phyloP scores from a whole-genome alignment of 2,113 vertebrate genomes.

The Heterocephalus glaber region DNA sequence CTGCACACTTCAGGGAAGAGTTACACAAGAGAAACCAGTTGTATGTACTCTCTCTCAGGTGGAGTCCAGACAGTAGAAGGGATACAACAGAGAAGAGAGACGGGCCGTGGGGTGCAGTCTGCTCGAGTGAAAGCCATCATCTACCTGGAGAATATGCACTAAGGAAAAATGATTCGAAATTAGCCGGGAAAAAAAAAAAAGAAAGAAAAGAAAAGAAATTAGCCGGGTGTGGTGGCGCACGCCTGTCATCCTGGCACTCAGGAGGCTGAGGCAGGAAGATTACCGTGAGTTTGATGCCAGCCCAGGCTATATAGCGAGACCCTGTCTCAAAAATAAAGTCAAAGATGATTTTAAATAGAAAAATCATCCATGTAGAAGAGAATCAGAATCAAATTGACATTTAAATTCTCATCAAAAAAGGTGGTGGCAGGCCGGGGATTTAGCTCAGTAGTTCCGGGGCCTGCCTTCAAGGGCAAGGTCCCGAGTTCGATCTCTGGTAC shows the following conservation, averaged over 20 bases:
- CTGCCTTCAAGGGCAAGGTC: too few relatives aligned
- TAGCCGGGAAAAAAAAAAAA: too few relatives aligned
- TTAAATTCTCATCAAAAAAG: slow-evolving; percentile 6
- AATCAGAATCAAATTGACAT: background rate
- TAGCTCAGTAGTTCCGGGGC: too few relatives aligned
- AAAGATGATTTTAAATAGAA: background rate
- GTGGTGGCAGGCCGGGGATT: too few relatives aligned
- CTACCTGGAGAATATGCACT: background rate
- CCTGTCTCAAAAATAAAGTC: background rate
- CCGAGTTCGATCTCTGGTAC: too few relatives aligned
- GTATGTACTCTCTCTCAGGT: background rate
- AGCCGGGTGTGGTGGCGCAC: too few relatives aligned
- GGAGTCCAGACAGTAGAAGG: background rate
- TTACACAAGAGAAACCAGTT: background rate
- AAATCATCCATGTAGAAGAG: background rate
- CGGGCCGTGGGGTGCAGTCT: too few relatives aligned
- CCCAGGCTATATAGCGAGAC: background rate
- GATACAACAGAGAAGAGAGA: too few relatives aligned
- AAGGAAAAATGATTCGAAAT: background rate
- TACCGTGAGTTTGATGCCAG: background rate
- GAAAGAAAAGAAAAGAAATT: too few relatives aligned
- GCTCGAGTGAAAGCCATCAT: background rate
- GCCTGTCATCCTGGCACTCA: background rate
- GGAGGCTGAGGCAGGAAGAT: background rate
- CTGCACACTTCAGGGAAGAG: background rate